phyloP scores from a whole-genome alignment of 2,797 vertebrate genomes.

The Myiotriccus ornatus region DNA sequence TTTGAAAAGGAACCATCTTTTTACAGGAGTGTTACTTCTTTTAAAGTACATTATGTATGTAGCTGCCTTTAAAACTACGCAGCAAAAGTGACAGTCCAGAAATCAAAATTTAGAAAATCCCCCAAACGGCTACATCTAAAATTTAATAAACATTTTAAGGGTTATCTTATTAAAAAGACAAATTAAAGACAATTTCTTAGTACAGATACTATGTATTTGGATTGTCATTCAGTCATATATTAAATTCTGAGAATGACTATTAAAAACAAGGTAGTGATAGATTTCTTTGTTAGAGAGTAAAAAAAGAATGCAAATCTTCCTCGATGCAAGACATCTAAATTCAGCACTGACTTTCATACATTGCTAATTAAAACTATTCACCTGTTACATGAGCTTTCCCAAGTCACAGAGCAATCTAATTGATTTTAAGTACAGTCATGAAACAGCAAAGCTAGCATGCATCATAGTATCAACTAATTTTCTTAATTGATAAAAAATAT shows the following conservation, averaged over 20 bases:
- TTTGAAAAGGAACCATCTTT: neutral
- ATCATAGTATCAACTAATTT: neutral
- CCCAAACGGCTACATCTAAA: neutral
- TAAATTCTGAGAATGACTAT: slow-evolving; percentile 1
- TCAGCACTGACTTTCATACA: neutral
- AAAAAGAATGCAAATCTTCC: neutral
- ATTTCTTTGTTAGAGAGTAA: slow-evolving; percentile 21
- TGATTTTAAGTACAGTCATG: neutral
- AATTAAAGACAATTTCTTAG: neutral
- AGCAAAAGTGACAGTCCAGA: neutral
- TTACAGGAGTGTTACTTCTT: neutral
- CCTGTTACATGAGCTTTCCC: neutral
- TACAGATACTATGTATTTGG: neutral
- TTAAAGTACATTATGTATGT: neutral
- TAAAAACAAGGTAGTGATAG: neutral
- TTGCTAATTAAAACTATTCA: slow-evolving; percentile 30
- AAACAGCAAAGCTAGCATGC: neutral
- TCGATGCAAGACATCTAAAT: slow-evolving; percentile 5
- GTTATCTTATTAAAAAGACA: slow-evolving; percentile 5
- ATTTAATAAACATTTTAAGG: neutral
- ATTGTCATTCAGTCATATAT: neutral
- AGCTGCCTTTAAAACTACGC: neutral
- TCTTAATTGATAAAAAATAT: neutral
- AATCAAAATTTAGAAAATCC: neutral
- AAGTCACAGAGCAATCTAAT: neutral